Evolutionary conservation across 92 coral and sea anemone genomes (phyloP).

Genomic region (Plumapathes pennacea): DNA sequence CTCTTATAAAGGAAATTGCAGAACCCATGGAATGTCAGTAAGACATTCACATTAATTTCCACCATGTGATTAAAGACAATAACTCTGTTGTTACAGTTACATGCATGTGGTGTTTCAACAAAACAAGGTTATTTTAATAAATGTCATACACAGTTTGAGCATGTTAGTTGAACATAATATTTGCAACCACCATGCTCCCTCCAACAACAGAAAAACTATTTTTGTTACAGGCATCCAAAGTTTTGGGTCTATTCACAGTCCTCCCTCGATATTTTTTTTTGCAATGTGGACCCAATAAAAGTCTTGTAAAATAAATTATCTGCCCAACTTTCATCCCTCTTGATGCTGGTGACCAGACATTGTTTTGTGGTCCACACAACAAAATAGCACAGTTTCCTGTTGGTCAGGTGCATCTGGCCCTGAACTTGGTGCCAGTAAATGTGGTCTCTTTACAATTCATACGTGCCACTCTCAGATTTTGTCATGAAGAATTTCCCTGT

Average conservation of each 20-base stretch:
- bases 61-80: no score
- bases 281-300: not conserved
- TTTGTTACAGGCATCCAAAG: no score
- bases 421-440: conserved; percentile 18
- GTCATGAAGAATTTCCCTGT: not conserved
- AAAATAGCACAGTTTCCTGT: conserved; percentile 5
- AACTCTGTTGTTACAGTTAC: no score
- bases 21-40: conserved; percentile 37
- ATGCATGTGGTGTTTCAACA: no score
- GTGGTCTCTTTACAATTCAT: not conserved
- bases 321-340: conserved; percentile 3
- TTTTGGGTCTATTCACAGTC: no score
- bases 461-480: not conserved
- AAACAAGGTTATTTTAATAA: no score
- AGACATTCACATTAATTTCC: no score
- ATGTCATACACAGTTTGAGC: no score
- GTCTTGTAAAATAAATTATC: not conserved
- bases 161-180: no score
- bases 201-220: no score
- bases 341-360: not conserved
- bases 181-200: no score
- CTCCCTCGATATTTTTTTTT: not conserved
- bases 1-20: conserved; percentile 34
- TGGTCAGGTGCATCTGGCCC: conserved; percentile 12
- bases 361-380: conserved; percentile 8